Conservation (phyloP, 2,888 invertebrate species). For the Xanthorhoe designata region DNA sequence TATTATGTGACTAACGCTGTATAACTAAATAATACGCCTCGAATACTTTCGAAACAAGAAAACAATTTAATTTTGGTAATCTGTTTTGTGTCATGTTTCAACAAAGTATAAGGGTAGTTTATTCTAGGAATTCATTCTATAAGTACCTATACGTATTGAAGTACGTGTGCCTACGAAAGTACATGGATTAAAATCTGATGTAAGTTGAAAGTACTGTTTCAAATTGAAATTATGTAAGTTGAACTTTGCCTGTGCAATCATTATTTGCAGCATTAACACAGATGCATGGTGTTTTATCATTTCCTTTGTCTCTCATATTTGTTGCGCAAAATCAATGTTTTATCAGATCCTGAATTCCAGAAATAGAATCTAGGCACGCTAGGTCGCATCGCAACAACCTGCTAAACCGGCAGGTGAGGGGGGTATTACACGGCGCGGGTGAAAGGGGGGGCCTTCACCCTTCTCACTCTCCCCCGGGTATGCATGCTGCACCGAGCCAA, state of each 20-base stretch:
- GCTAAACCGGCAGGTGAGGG: conserved; percentile 79
- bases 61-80: conserved; percentile 12
- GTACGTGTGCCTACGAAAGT: too few relatives aligned
- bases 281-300: not conserved
- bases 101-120: not conserved
- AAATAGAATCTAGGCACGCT: conserved; percentile 78
- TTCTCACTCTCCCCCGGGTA: conserved; percentile 49
- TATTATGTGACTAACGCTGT: conserved; percentile 12
- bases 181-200: too few relatives aligned
- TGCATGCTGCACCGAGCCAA: conserved; percentile 84
- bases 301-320: conserved; percentile 19
- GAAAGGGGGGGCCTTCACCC: conserved; percentile 47
- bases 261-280: not conserved
- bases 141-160: too few relatives aligned
- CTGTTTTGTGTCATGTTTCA: not conserved
- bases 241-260: too few relatives aligned
- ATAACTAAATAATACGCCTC: conserved; percentile 18
- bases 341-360: conserved; percentile 54
- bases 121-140: not conserved
- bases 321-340: conserved; percentile 28
- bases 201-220: too few relatives aligned
- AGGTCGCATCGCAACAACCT: conserved; percentile 75
- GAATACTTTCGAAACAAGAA: conserved; percentile 23
- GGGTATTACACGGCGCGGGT: conserved; percentile 58
- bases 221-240: too few relatives aligned